These are phyloP conservation scores for Manis pentadactyla DNA, from an alignment of 2,797 vertebrate species.

Conservation along the genomic window DNA sequence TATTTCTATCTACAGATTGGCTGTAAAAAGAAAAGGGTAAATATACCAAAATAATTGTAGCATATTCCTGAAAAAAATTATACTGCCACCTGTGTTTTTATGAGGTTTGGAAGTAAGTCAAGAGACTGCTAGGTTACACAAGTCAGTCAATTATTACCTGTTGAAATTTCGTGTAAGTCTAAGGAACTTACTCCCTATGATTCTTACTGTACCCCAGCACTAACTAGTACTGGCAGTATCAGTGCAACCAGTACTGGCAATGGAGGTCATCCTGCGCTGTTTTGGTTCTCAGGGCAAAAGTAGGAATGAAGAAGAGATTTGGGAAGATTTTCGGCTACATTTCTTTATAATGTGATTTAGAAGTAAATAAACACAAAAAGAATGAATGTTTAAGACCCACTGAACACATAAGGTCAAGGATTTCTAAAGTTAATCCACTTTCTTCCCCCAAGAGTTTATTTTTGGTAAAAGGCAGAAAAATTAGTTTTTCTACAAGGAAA, in stretches of 20 bases:
- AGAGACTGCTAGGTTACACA: constrained; percentile 64
- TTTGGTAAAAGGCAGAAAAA: constrained; percentile 85
- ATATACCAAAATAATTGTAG: constrained; percentile 83
- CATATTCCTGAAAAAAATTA: constrained; percentile 79
- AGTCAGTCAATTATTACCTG: constrained; percentile 35
- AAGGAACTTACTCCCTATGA: constrained; percentile 11
- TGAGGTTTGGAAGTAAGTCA: constrained; percentile 63
- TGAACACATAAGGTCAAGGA: constrained; percentile 81
- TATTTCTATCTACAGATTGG: constrained; percentile 57
- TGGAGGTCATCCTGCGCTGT: constrained; percentile 31
- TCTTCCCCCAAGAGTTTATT: constrained; percentile 85
- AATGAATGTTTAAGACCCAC: constrained; percentile 77
- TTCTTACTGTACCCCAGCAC: background rate
- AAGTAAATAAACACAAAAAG: constrained; percentile 63
- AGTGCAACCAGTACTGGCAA: background rate
- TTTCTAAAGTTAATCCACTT: constrained; percentile 81
- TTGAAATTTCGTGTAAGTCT: constrained; percentile 71
- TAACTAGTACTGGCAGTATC: constrained; percentile 55
- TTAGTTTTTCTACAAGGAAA: constrained; percentile 86
- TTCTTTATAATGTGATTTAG: constrained; percentile 52
- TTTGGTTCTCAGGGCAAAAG: constrained; percentile 62
- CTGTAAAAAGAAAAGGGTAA: constrained; percentile 80
- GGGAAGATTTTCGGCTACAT: constrained; percentile 48
- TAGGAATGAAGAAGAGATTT: constrained; percentile 30
- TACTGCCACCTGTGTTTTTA: constrained; percentile 56